These are phyloP conservation scores for Phalera bucephala DNA, from an alignment of 2,888 invertebrate genomes.

Conservation along the genomic window DNA sequence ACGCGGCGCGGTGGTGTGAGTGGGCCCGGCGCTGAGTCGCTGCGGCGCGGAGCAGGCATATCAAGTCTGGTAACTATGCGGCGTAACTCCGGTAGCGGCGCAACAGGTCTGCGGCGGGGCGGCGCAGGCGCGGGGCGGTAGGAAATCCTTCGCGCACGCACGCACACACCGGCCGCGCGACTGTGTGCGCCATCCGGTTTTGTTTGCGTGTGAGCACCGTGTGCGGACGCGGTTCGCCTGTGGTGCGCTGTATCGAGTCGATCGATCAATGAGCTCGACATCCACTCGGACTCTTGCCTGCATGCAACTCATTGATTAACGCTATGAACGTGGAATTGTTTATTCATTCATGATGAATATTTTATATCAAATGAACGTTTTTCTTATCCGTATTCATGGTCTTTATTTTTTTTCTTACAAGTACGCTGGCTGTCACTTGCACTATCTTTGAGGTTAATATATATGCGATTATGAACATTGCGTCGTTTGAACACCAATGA, in stretches of 20 bases:
- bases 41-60: conserved; percentile 64
- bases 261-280: conserved; percentile 82
- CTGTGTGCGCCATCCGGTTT: conserved; percentile 79
- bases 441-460: conserved; percentile 7
- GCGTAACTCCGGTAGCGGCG: conserved; percentile 83
- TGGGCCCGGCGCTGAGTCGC: conserved; percentile 47
- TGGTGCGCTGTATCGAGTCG: conserved; percentile 68
- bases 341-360: conserved; percentile 81
- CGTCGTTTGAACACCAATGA: conserved; percentile 2
- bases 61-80: conserved; percentile 82
- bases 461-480: conserved; percentile 13
- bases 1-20: conserved; percentile 61
- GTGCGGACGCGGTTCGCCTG: conserved; percentile 48
- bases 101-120: conserved; percentile 81
- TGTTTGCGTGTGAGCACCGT: conserved; percentile 58
- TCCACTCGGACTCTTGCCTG: conserved; percentile 72
- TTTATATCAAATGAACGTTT: conserved; percentile 68
- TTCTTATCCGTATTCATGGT: conserved; percentile 46
- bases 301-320: conserved; percentile 83
- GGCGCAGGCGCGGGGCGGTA: conserved; percentile 64
- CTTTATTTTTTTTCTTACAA: conserved; percentile 20
- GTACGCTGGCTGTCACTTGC: conserved; percentile 7
- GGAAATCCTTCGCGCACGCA: conserved; percentile 77
- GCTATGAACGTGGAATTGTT: conserved; percentile 81
- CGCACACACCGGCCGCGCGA: conserved; percentile 49